These are phyloP conservation scores for Eulacestoma nigropectus DNA, from an alignment of 2,113 vertebrate species.

Conservation along the genomic window DNA sequence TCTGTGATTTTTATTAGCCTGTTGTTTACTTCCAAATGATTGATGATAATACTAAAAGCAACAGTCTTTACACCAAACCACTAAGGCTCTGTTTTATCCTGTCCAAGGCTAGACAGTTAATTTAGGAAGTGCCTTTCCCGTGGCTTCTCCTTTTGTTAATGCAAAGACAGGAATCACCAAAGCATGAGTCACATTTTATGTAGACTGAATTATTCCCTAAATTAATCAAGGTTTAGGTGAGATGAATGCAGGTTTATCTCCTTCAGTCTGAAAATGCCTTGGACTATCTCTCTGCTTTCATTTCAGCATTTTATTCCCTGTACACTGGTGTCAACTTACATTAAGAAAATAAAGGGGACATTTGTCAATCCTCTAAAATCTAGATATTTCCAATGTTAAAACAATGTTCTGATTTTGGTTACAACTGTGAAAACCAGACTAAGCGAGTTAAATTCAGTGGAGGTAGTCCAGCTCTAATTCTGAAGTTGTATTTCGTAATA, in stretches of 20 bases:
- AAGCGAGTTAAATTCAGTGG: background rate
- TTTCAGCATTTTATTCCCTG: background rate
- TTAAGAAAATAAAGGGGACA: background rate
- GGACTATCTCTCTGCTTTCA: background rate
- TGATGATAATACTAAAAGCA: slow-evolving; percentile 31
- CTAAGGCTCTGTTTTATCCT: slow-evolving; percentile 23
- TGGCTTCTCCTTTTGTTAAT: background rate
- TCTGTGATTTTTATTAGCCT: slow-evolving; percentile 50
- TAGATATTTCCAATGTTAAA: background rate
- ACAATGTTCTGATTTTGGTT: background rate
- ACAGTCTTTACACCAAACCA: background rate
- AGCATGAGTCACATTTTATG: background rate
- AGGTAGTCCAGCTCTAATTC: background rate
- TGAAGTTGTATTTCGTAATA: background rate
- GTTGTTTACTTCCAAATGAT: slow-evolving; percentile 37
- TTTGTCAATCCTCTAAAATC: background rate
- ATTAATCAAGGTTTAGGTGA: background rate
- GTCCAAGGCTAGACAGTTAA: background rate
- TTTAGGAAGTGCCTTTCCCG: background rate
- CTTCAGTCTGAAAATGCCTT: background rate
- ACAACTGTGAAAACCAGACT: background rate
- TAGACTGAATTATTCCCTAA: background rate
- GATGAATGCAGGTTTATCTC: background rate
- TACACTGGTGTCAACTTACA: background rate
- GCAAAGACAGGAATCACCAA: background rate